These are phyloP conservation scores for Catagonus wagneri DNA, from an alignment of 2,113 vertebrate genomes.

Conservation along the genomic window DNA sequence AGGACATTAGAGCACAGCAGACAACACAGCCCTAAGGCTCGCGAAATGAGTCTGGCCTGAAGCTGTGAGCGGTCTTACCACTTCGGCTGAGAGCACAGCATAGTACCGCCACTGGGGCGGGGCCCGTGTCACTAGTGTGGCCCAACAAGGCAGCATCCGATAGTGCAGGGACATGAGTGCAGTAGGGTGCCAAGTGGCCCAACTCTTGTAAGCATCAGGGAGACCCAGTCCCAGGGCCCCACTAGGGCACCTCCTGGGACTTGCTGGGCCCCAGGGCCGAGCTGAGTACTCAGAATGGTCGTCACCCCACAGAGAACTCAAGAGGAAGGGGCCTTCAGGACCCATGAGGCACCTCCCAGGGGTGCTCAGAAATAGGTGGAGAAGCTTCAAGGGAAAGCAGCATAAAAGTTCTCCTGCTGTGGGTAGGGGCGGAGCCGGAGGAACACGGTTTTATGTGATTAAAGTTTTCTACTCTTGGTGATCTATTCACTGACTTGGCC, in stretches of 20 bases:
- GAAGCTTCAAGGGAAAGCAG: background rate
- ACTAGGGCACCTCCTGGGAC: background rate
- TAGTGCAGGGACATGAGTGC: accelerated
- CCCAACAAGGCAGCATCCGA: background rate
- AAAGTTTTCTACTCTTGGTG: background rate
- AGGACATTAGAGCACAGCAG: background rate
- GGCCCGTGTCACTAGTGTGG: background rate
- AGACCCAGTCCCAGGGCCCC: background rate
- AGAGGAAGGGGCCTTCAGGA: background rate
- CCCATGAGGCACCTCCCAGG: background rate
- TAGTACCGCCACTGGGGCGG: background rate
- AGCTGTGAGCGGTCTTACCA: background rate
- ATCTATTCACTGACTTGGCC: background rate
- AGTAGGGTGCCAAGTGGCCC: too few species aligned
- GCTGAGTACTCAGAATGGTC: background rate
- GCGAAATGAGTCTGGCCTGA: background rate
- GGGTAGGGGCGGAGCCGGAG: background rate
- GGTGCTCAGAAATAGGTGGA: background rate
- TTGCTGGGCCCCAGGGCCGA: background rate
- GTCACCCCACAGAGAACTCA: accelerated
- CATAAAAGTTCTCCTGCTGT: background rate
- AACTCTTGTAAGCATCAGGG: background rate
- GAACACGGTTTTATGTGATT: background rate
- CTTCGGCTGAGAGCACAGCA: background rate
- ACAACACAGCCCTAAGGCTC: background rate